These are phyloP conservation scores for Chloropsis hardwickii DNA, from an alignment of 2,113 vertebrate species.

Conservation along the genomic window DNA sequence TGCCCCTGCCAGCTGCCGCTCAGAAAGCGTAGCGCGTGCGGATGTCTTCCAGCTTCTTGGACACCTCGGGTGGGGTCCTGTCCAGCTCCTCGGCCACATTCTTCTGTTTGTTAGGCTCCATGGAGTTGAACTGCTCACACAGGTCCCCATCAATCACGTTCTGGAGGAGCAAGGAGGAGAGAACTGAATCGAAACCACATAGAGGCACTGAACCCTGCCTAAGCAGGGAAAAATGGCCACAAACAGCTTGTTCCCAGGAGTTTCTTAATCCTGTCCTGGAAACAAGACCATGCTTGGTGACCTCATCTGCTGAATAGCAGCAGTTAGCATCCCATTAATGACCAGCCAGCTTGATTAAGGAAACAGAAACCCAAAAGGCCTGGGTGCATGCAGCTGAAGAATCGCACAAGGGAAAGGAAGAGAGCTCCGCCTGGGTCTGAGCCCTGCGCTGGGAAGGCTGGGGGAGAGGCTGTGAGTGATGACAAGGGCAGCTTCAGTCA, in stretches of 20 bases:
- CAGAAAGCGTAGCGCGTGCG: constrained; percentile 97
- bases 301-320: constrained; percentile 41
- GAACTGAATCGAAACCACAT: background rate
- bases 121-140: constrained; percentile 99
- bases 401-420: background rate
- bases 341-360: background rate
- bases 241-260: constrained; percentile 34
- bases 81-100: constrained; percentile 96
- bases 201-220: constrained; percentile 30
- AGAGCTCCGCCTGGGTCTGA: rapidly evolving
- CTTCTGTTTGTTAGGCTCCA: constrained; percentile 98
- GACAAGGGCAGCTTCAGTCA: background rate
- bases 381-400: background rate
- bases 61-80: constrained; percentile 93
- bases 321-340: constrained; percentile 17
- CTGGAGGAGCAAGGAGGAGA: constrained; percentile 60
- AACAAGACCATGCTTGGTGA: background rate
- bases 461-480: background rate
- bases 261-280: constrained; percentile 43
- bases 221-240: background rate
- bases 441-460: background rate
- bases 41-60: constrained; percentile 98
- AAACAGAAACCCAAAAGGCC: background rate
- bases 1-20: background rate
- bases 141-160: constrained; percentile 98